Evolutionary conservation across 2,888 invertebrate genomes (phyloP).

Genomic region (Meghimatium bilineatum): DNA sequence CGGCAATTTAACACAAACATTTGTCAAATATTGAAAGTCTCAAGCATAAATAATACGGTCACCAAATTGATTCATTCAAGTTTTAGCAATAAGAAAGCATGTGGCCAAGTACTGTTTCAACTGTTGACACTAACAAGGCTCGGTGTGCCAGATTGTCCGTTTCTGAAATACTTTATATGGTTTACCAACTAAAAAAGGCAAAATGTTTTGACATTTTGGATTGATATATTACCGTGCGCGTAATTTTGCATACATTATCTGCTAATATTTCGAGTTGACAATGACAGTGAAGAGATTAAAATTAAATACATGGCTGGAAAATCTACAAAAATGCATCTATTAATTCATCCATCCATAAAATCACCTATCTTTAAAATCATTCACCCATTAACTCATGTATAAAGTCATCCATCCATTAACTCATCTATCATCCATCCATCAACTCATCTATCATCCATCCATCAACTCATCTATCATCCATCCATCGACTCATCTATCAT

Average conservation of each 20-base stretch:
- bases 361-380: too few relatives aligned
- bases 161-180: neutral
- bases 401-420: too few relatives aligned
- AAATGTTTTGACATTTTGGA: neutral
- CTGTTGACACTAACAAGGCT: neutral
- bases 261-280: neutral
- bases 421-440: too few relatives aligned
- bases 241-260: neutral
- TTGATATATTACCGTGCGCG: neutral
- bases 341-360: too few relatives aligned
- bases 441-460: too few relatives aligned
- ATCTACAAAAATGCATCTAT: too few relatives aligned
- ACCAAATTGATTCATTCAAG: constrained; percentile 17
- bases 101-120: neutral
- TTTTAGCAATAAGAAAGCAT: neutral
- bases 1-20: neutral
- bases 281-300: too few relatives aligned
- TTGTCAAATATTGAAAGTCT: neutral
- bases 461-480: too few relatives aligned
- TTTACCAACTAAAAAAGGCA: neutral
- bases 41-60: neutral
- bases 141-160: neutral
- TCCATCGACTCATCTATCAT: too few relatives aligned
- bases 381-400: too few relatives aligned
- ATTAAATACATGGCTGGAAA: too few relatives aligned